These are phyloP conservation scores for Strongylocentrotus purpuratus DNA, from an alignment of 35 echinoderm and acorn worm genomes.

Conservation along the genomic window DNA sequence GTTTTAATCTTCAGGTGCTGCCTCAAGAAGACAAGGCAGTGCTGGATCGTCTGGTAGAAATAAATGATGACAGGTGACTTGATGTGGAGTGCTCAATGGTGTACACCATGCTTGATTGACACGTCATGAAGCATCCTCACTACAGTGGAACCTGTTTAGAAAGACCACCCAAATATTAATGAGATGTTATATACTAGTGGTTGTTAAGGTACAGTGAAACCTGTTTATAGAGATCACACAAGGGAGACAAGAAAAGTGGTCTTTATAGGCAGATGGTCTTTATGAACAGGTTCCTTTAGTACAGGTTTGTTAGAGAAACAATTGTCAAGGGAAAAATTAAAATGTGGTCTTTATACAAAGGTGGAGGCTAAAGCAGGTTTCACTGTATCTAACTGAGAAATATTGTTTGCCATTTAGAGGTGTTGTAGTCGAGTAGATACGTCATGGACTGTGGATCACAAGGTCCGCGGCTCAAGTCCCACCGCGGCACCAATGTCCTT, in stretches of 20 bases:
- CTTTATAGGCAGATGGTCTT: too few species aligned
- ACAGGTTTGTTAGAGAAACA: background rate
- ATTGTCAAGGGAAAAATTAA: background rate
- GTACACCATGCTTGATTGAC: background rate
- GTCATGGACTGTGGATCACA: too few species aligned
- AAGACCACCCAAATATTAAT: background rate
- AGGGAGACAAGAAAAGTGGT: too few species aligned
- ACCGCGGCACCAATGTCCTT: too few species aligned
- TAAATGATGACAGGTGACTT: background rate
- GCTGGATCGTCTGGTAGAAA: background rate
- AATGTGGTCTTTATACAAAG: background rate
- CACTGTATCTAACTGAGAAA: background rate
- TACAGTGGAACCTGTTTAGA: background rate
- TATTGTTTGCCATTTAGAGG: too few species aligned
- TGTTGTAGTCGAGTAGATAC: too few species aligned
- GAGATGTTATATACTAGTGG: too few species aligned
- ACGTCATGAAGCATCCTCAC: background rate
- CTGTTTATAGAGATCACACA: too few species aligned
- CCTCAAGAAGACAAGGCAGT: constrained; percentile 23
- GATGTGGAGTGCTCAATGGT: background rate
- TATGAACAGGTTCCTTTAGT: too few species aligned
- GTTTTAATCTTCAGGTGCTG: background rate
- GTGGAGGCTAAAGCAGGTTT: background rate
- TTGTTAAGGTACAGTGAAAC: too few species aligned
- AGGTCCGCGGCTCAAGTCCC: too few species aligned